Evolutionary conservation across 2,113 vertebrate species (phyloP).

Genomic region (Catharus bicknelli): DNA sequence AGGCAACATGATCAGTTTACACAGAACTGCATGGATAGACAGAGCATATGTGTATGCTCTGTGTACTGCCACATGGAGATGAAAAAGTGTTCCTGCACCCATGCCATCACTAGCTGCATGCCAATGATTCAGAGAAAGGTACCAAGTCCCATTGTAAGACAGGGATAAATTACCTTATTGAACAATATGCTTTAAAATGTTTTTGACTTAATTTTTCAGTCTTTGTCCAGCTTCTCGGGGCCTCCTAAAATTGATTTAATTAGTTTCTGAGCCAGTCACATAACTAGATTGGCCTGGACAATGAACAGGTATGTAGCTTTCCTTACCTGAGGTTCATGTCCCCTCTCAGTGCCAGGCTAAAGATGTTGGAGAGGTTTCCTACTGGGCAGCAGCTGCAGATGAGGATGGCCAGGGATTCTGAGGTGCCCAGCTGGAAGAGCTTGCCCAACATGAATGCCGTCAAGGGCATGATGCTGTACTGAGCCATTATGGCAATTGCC

Average conservation of each 20-base stretch:
- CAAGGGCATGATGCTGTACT: constrained; percentile 87
- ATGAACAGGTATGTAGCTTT: no score
- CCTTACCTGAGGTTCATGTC: constrained; percentile 90
- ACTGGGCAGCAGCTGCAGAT: constrained; percentile 87
- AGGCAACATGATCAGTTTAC: neutral
- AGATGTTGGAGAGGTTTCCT: constrained; percentile 83
- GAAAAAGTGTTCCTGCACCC: neutral
- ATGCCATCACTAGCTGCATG: neutral
- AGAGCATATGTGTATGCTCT: neutral
- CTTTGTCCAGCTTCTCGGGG: neutral
- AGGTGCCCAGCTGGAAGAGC: constrained; percentile 66
- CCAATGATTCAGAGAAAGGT: neutral
- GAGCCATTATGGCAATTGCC: constrained; percentile 76
- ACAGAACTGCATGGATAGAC: neutral
- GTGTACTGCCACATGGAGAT: neutral
- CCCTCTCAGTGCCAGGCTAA: constrained; percentile 78
- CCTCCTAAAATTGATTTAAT: neutral
- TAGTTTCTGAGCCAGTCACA: neutral
- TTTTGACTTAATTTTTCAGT: neutral
- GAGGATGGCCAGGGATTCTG: constrained; percentile 80
- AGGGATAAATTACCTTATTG: neutral
- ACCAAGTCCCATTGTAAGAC: neutral
- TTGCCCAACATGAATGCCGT: constrained; percentile 79
- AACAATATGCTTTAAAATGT: neutral
- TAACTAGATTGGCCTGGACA: neutral